Conservation (phyloP, 2,113 vertebrate genomes). For the Hypomesus transpacificus region DNA sequence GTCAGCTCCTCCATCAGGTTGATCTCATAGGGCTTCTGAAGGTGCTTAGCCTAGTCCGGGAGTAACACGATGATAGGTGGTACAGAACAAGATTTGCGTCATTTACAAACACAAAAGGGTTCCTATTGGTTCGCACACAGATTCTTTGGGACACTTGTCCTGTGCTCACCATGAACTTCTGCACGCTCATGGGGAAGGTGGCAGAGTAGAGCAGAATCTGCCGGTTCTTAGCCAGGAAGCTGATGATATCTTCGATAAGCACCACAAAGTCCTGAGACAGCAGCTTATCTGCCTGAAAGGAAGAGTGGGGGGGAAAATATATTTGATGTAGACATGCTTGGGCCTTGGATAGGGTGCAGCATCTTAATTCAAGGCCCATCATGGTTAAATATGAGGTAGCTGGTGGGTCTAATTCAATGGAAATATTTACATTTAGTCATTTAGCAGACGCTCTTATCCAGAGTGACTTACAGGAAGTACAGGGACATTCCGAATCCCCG, state of each 20-base stretch:
- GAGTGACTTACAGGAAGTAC: too few relatives aligned
- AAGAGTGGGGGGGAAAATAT: slow-evolving; percentile 23
- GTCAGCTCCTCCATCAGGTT: slow-evolving; percentile 82
- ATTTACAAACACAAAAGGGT: neutral
- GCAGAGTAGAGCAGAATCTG: slow-evolving; percentile 80
- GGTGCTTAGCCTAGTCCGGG: slow-evolving; percentile 65
- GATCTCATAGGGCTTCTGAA: slow-evolving; percentile 78
- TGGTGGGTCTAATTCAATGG: too few relatives aligned
- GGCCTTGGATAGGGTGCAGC: too few relatives aligned
- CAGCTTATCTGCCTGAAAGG: slow-evolving; percentile 75
- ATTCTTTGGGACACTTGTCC: slow-evolving; percentile 21
- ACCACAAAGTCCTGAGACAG: slow-evolving; percentile 79
- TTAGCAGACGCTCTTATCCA: too few relatives aligned
- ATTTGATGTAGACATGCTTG: neutral
- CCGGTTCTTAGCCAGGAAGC: slow-evolving; percentile 74
- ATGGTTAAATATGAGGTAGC: too few relatives aligned
- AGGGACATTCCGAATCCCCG: too few relatives aligned
- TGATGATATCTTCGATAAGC: slow-evolving; percentile 77
- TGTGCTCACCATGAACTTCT: slow-evolving; percentile 77
- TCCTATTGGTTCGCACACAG: neutral
- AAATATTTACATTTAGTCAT: too few relatives aligned
- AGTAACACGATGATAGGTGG: neutral
- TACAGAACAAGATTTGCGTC: neutral
- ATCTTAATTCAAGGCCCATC: too few relatives aligned
- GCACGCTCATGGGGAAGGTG: slow-evolving; percentile 77